phyloP scores from a whole-genome alignment of 1,140 invertebrate species.

The Liolophura sinensis region DNA sequence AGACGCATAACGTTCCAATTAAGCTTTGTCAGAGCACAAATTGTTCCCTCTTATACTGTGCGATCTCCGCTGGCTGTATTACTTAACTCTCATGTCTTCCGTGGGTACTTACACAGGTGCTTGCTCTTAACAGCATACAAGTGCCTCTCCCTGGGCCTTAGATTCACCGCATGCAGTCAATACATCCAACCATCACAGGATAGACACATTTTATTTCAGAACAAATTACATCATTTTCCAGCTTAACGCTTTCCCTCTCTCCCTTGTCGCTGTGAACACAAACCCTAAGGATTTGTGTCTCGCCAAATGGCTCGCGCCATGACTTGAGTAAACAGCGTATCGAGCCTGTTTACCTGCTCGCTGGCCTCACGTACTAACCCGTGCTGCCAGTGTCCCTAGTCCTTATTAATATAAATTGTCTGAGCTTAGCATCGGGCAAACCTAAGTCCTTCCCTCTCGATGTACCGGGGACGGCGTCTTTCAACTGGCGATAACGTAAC shows the following conservation, averaged over 20 bases:
- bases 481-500: too few relatives aligned
- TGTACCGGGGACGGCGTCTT: too few relatives aligned
- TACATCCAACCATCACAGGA: not conserved
- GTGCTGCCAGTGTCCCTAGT: too few relatives aligned
- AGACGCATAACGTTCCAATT: too few relatives aligned
- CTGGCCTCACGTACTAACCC: too few relatives aligned
- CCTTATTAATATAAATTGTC: too few relatives aligned
- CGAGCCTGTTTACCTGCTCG: too few relatives aligned
- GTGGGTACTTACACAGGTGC: not conserved
- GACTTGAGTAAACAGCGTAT: not conserved
- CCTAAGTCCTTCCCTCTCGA: too few relatives aligned
- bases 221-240: not conserved
- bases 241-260: not conserved
- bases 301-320: not conserved
- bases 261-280: not conserved
- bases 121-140: not conserved
- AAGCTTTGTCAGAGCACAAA: not conserved
- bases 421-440: too few relatives aligned
- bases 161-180: not conserved
- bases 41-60: conserved; percentile 1
- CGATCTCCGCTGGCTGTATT: not conserved
- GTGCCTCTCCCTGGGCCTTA: too few relatives aligned
- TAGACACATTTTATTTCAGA: not conserved
- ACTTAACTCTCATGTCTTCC: not conserved
- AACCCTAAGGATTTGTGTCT: not conserved